Conservation (phyloP, 2,888 invertebrate species). For the Lathronympha strigana region DNA sequence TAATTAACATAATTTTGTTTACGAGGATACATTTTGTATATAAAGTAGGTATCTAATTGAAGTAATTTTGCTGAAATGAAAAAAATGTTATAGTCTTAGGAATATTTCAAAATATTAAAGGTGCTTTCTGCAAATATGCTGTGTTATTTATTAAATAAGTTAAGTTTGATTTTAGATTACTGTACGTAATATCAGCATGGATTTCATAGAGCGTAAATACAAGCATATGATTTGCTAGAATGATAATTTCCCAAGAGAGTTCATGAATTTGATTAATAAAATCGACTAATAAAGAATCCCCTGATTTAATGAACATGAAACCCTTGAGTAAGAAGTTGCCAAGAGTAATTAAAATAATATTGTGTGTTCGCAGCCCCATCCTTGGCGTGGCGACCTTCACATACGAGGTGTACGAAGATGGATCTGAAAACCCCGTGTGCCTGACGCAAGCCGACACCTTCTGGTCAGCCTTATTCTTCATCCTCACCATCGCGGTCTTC, state of each 20-base stretch:
- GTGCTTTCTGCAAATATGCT: neutral
- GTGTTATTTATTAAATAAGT: constrained; percentile 1
- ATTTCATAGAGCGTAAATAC: too few relatives aligned
- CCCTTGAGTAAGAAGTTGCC: neutral
- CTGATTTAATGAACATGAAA: neutral
- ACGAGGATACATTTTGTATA: constrained; percentile 18
- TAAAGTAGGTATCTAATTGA: constrained; percentile 20
- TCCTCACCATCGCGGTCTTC: constrained; percentile 91
- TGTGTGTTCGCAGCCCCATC: constrained; percentile 88
- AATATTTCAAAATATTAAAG: neutral
- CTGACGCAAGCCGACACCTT: constrained; percentile 90
- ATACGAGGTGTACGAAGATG: constrained; percentile 88
- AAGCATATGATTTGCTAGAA: neutral
- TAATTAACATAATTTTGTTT: constrained; percentile 42
- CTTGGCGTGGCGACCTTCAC: constrained; percentile 91
- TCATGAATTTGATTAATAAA: neutral
- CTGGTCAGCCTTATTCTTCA: constrained; percentile 92
- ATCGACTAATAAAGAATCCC: neutral
- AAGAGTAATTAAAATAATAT: constrained; percentile 1
- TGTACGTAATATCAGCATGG: too few relatives aligned
- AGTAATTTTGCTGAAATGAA: neutral
- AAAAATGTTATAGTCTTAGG: neutral
- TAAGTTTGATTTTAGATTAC: neutral
- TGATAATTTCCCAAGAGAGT: neutral
- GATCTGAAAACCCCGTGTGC: constrained; percentile 89